Evolutionary conservation across 1,140 invertebrate species (phyloP).

Genomic region (Daktulosphaira vitifoliae): DNA sequence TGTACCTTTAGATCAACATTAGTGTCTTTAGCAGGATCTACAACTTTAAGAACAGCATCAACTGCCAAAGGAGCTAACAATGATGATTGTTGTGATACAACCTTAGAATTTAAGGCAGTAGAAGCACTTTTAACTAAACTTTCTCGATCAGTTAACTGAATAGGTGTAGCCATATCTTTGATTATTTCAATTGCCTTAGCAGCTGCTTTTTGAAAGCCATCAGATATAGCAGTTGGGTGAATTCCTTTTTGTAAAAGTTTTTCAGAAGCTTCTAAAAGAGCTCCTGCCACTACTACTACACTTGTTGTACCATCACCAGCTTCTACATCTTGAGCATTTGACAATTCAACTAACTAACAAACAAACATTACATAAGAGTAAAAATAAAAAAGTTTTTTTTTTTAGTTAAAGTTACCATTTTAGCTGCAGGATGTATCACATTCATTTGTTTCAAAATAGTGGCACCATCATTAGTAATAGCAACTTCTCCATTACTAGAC

Average conservation of each 20-base stretch:
- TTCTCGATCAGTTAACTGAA: slow-evolving; percentile 80
- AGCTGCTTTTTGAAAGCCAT: slow-evolving; percentile 89
- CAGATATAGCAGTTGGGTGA: slow-evolving; percentile 95
- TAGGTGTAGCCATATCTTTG: slow-evolving; percentile 71
- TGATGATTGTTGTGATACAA: slow-evolving; percentile 95
- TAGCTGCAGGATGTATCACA: slow-evolving; percentile 96
- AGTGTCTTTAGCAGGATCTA: slow-evolving; percentile 53
- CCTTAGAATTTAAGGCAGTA: slow-evolving; percentile 97
- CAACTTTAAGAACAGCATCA: slow-evolving; percentile 86
- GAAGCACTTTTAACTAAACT: slow-evolving; percentile 88
- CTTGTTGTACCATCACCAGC: slow-evolving; percentile 99
- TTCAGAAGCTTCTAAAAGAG: slow-evolving; percentile 86
- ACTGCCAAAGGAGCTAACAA: slow-evolving; percentile 93
- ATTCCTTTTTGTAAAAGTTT: slow-evolving; percentile 89
- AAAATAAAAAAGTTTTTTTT: neutral
- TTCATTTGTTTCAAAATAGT: slow-evolving; percentile 99
- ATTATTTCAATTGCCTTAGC: slow-evolving; percentile 78
- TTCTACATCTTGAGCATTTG: slow-evolving; percentile 97
- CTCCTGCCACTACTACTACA: slow-evolving; percentile 92
- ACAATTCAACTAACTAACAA: slow-evolving; percentile 87
- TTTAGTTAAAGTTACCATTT: slow-evolving; percentile 67
- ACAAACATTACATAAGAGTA: slow-evolving; percentile 35
- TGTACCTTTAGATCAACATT: slow-evolving; percentile 58
- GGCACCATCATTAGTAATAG: slow-evolving; percentile 99
- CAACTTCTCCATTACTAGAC: slow-evolving; percentile 92